Evolutionary conservation across 2,888 invertebrate species (phyloP), one percentile per base, ranked within the genome.

Genomic region (Zaprionus lineosus): DNA sequence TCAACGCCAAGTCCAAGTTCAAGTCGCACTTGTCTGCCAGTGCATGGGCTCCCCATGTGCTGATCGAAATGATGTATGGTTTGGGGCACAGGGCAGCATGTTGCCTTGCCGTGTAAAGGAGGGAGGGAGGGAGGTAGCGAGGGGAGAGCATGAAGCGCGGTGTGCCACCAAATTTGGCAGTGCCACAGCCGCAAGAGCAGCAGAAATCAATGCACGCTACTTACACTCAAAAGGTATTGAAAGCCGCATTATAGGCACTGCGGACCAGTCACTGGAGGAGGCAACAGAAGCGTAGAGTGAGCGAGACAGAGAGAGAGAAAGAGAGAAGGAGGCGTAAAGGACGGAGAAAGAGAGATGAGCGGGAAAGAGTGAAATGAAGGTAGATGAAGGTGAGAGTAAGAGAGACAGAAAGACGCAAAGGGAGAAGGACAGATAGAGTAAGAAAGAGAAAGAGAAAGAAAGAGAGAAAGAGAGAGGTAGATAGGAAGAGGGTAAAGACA

Each of bases 141-240:
- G 3, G 21, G 3, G 31, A 18, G 43, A 18, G 33, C 36, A 46
- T 51, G 51, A 36, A 16, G 47, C 39, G 31, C 50, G 16, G 18
- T 50, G 40, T 29, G 70, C 50, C 72, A 65, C 83, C 76, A 76
- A 76, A 82, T 76, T 76, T 82, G 76, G 83, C 75, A 77, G 67
- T 57, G 36, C 53, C 47, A 40, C 44, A 50, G 65, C 39, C 48
- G 61, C 57, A 69, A 52, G 56, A 61, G 66, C 59, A 46, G 48
- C 58, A 48, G 56, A 79, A 78, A 75, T 63, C 79, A 77, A 83
- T 57, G 69, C 79, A 83, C 83, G 83, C 79, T 73, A 75, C 76
- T 75, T 75, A 57, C 58, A 46, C 55, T 41, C 60, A 67, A 81
- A 65, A 70, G 62, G 58, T 47, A 63, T 60, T 59, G 61, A 65